Evolutionary conservation across 2,113 vertebrate species (phyloP).

Genomic region (Carollia perspicillata): DNA sequence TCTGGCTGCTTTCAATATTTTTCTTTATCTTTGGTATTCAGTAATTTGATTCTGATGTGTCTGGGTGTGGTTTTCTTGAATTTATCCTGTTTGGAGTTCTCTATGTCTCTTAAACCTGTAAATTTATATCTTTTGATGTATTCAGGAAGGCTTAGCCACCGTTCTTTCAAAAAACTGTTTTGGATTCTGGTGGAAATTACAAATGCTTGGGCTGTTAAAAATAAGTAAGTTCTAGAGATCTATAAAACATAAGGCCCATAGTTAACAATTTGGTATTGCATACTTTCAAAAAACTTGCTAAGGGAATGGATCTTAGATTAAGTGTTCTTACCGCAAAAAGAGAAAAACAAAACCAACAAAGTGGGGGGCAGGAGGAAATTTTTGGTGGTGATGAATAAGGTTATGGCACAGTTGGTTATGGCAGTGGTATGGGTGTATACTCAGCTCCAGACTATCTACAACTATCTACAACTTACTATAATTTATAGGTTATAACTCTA

Average conservation of each 20-base stretch:
- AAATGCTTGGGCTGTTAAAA: not conserved
- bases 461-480: not conserved
- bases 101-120: not conserved
- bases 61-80: not conserved
- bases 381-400: not conserved
- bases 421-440: rapidly evolving
- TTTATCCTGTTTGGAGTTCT: not conserved
- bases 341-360: not conserved
- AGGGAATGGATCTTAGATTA: not conserved
- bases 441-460: not conserved
- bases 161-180: not conserved
- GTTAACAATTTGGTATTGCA: not conserved
- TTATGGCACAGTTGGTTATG: rapidly evolving
- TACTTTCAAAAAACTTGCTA: not conserved
- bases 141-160: not conserved
- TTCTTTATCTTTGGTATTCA: not conserved
- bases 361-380: not conserved
- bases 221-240: not conserved
- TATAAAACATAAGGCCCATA: not conserved
- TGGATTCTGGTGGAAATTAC: not conserved
- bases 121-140: not conserved
- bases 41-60: not conserved
- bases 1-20: not conserved
- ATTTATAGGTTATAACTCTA: not conserved
- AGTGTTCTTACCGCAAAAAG: not conserved